These are phyloP conservation scores for Bufotes viridis DNA, from an alignment of 2,797 vertebrate species.

Conservation along the genomic window DNA sequence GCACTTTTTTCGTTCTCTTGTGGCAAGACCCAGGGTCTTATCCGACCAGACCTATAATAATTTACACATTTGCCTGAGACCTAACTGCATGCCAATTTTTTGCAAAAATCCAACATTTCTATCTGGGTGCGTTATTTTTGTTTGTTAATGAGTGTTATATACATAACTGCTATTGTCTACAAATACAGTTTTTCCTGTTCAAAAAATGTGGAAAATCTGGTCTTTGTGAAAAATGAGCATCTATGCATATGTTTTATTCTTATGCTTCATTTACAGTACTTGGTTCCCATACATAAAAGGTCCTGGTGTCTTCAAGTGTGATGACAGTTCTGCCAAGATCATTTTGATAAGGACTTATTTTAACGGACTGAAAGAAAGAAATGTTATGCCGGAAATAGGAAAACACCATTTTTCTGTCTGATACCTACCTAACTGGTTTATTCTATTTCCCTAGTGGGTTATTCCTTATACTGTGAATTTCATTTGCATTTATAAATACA, in stretches of 20 bases:
- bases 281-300: constrained; percentile 10
- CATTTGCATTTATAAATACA: neutral
- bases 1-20: too few species aligned
- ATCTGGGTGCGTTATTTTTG: too few species aligned
- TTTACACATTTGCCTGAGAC: too few species aligned
- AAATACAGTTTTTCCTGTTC: neutral
- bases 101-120: too few species aligned
- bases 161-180: neutral
- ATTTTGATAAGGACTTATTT: neutral
- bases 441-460: neutral
- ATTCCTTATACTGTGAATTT: neutral
- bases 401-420: neutral
- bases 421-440: constrained; percentile 4
- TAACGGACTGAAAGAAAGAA: neutral
- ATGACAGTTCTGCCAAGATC: constrained; percentile 29
- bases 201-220: constrained; percentile 10
- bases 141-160: too few species aligned
- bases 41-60: too few species aligned
- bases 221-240: neutral
- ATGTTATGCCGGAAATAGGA: neutral
- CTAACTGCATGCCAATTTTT: too few species aligned
- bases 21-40: too few species aligned
- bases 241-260: constrained; percentile 9
- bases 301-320: constrained; percentile 15
- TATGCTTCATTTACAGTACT: constrained; percentile 34